These are phyloP conservation scores for Gouania willdenowi DNA, from an alignment of 2,797 vertebrate species.

Conservation along the genomic window DNA sequence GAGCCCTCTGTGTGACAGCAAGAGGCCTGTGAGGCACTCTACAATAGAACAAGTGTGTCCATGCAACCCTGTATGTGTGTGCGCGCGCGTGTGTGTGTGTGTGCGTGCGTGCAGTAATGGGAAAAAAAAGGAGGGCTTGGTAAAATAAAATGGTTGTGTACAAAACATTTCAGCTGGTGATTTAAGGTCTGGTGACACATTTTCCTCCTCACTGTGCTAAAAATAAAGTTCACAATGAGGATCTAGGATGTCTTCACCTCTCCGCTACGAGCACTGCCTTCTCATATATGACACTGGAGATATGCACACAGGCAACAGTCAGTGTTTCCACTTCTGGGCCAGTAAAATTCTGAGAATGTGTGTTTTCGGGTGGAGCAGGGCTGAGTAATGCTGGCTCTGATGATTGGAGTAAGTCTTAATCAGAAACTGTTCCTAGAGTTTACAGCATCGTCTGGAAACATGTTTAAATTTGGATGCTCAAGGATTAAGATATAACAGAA, in stretches of 20 bases:
- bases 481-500: too few species aligned
- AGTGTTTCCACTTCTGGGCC: slow-evolving; percentile 28
- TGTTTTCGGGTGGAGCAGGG: too few species aligned
- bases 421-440: too few species aligned
- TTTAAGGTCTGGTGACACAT: slow-evolving; percentile 54
- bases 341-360: not conserved
- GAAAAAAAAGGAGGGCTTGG: not conserved
- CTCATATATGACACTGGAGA: slow-evolving; percentile 21
- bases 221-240: slow-evolving; percentile 57
- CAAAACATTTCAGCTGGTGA: slow-evolving; percentile 36
- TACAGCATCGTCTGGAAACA: too few species aligned
- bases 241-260: slow-evolving; percentile 36
- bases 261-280: slow-evolving; percentile 18
- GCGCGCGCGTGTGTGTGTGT: slow-evolving; percentile 16
- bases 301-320: slow-evolving; percentile 19
- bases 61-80: slow-evolving; percentile 18
- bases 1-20: slow-evolving; percentile 51
- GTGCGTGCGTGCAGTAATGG: slow-evolving; percentile 26
- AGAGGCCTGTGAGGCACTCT: slow-evolving; percentile 44
- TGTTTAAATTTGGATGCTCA: too few species aligned
- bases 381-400: too few species aligned
- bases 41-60: slow-evolving; percentile 60
- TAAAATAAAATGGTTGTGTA: slow-evolving; percentile 22
- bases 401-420: too few species aligned
- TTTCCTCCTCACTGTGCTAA: slow-evolving; percentile 36